Evolutionary conservation across 2,888 invertebrate genomes (phyloP), one percentile per base, ranked within the genome.

Genomic region (Synergus itoensis): DNA sequence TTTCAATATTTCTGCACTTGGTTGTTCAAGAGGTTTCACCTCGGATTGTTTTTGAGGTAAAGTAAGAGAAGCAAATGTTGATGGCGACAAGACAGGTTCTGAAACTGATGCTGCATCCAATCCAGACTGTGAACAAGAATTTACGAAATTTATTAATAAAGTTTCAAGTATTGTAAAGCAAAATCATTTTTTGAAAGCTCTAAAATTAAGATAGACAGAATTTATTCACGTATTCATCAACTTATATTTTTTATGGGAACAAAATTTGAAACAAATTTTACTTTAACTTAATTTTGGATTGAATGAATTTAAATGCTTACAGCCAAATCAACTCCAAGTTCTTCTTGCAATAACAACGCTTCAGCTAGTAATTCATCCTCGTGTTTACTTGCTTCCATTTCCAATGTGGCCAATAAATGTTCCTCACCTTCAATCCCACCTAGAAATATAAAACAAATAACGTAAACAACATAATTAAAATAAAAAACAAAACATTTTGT

Each of bases 361-460:
- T 92, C 92, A 1, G 91, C 91, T 12, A 92, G 84, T 57, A 92
- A 83, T 77, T 92, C 91, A 76, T 91, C 92, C 79, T 92, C 92
- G 64, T 91, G 89, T 80, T 92, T 92, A 40, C 82, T 88, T 2
- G 91, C 90, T 76, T 91, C 91, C 91, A 92, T 91, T 82, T 90
- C 91, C 48, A 92, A 85, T 4, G 92, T 90, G 9, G 91, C 91
- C 21, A 92, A 80, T 77, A 92, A 86, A 84, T 91, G 89, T 77
- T 92, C 92, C 78, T 91, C 91, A 11, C 90, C 89, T 83, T 92
- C 92, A 48, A 92, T 91, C 48, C 88, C 88, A 81, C 87, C 92
- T 92, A 67, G 40, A 83, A 73, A 53, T n/a, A 53, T 7, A n/a
- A 73, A 73, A 57, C n/a, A n/a, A n/a, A n/a, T n/a, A n/a, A n/a